Evolutionary conservation across 2,797 vertebrate genomes (phyloP).

Genomic region (Tiaroga cobitis): DNA sequence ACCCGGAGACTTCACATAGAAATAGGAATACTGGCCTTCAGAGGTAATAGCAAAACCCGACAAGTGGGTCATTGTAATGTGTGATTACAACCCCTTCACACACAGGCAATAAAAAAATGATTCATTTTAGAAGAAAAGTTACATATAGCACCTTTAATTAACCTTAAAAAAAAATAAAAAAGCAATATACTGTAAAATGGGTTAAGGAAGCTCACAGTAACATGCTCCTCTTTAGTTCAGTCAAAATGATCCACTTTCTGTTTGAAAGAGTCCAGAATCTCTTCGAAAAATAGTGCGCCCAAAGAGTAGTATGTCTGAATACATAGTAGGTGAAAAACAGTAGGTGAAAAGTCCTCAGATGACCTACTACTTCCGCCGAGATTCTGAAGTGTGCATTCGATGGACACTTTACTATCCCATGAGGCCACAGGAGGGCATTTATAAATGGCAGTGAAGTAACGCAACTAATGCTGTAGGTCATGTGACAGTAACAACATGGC

Average conservation of each 20-base stretch:
- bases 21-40: no score
- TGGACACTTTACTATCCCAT: no score
- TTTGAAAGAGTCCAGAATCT: conserved; percentile 92
- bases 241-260: conserved; percentile 88
- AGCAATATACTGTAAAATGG: no score
- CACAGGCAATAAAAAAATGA: no score
- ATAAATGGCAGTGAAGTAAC: not conserved
- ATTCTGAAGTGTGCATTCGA: not conserved
- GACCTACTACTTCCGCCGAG: not conserved
- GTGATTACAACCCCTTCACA: no score
- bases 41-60: no score
- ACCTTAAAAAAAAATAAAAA: no score
- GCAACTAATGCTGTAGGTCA: not conserved
- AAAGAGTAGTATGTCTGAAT: not conserved
- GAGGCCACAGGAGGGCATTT: not conserved
- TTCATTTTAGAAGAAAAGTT: no score
- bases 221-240: conserved; percentile 87
- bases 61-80: no score
- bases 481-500: not conserved
- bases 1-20: no score
- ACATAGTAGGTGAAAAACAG: not conserved
- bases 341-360: not conserved
- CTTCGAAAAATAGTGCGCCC: conserved; percentile 41
- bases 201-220: conserved; percentile 78
- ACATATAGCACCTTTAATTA: no score